phyloP scores from a whole-genome alignment of 37 sponge, comb jelly and placozoan genomes.

The Dysidea cf. avara region DNA sequence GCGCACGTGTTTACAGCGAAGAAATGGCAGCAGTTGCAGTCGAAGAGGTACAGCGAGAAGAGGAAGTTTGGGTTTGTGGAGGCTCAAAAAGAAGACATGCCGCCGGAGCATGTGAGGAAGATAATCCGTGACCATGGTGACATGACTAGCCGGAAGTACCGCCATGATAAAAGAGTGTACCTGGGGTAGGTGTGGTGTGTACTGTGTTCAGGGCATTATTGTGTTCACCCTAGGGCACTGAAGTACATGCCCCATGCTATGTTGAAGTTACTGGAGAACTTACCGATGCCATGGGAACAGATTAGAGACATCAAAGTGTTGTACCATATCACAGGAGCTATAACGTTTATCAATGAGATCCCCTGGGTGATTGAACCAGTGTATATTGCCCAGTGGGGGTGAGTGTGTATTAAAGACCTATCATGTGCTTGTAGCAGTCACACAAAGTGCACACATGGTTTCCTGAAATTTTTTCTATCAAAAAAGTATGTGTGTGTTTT shows the following conservation, averaged over 20 bases:
- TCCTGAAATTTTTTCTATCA: too few relatives aligned
- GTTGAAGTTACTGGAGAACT: constrained; percentile 97
- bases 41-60: constrained; percentile 96
- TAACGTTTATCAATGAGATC: constrained; percentile 98
- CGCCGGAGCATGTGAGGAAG: constrained; percentile 98
- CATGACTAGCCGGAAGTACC: constrained; percentile 97
- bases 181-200: constrained; percentile 76
- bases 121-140: constrained; percentile 99
- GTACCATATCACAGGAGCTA: constrained; percentile 99
- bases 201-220: neutral
- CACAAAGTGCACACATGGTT: neutral
- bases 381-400: constrained; percentile 99
- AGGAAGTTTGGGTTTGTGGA: constrained; percentile 99
- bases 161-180: constrained; percentile 99
- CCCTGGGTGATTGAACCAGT: constrained; percentile 98
- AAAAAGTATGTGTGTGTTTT: neutral
- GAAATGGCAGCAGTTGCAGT: constrained; percentile 99
- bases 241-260: constrained; percentile 99
- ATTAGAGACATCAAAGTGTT: constrained; percentile 93
- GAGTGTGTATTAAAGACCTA: constrained; percentile 12
- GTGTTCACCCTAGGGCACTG: constrained; percentile 67
- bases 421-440: neutral
- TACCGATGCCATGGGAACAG: constrained; percentile 99
- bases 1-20: constrained; percentile 52
- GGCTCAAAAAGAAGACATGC: constrained; percentile 99